phyloP scores from a whole-genome alignment of 2,797 vertebrate species.

The Gymnoscopelus microlampas region DNA sequence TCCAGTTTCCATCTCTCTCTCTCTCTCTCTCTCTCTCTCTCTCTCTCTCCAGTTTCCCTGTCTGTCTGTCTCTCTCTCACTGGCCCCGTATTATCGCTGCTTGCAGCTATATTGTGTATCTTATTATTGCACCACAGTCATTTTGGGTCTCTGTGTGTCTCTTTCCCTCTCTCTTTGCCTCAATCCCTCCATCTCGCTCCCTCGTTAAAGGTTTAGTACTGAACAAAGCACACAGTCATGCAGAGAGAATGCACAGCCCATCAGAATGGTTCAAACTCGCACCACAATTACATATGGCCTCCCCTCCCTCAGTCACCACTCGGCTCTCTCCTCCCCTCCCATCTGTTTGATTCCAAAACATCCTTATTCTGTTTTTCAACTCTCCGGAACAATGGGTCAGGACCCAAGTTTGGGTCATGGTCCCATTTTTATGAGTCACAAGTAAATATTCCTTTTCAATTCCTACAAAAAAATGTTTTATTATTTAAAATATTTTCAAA shows the following conservation, averaged over 20 bases:
- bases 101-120: no score
- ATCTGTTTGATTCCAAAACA: slow-evolving; percentile 37
- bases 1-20: no score
- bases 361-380: slow-evolving; percentile 49
- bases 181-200: slow-evolving; percentile 58
- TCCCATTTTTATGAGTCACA: no score
- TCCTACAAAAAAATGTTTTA: no score
- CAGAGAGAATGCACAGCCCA: slow-evolving; percentile 73
- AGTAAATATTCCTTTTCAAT: no score
- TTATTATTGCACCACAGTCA: slow-evolving; percentile 77
- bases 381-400: slow-evolving; percentile 24
- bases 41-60: no score
- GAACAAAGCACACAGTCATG: slow-evolving; percentile 79
- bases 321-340: slow-evolving; percentile 38
- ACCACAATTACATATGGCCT: slow-evolving; percentile 72
- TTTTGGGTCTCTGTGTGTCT: slow-evolving; percentile 53
- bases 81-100: no score
- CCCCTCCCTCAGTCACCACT: slow-evolving; percentile 56
- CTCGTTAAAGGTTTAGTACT: slow-evolving; percentile 59
- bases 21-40: no score
- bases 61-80: no score
- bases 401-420: no score
- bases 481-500: no score
- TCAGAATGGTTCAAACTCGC: slow-evolving; percentile 57
- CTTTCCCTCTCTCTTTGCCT: slow-evolving; percentile 58